Percentiles rank a stretch among this genome's conserved stretches.
phyloP scores from a whole-genome alignment of 2,797 vertebrate species.

The Cygnus olor region DNA sequence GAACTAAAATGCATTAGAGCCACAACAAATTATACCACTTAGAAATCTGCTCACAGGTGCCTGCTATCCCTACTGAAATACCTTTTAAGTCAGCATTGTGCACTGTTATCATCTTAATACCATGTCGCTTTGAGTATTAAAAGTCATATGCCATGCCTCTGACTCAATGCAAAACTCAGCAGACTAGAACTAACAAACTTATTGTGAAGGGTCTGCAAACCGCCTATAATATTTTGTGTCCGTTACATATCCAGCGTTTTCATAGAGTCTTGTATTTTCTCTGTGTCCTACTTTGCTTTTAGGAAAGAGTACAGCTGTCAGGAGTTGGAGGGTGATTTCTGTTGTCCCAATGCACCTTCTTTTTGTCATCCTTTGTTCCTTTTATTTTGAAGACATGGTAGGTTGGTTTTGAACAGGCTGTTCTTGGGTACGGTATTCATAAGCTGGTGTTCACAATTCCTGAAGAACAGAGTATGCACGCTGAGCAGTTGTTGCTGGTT shows the following conservation, averaged over 20 bases:
- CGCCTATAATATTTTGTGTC: neutral
- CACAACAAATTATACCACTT: constrained; percentile 6
- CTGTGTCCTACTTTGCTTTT: neutral
- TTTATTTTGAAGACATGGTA: neutral
- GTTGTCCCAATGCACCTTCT: neutral
- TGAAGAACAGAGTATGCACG: neutral
- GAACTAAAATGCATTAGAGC: constrained; percentile 19
- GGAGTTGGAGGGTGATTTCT: neutral
- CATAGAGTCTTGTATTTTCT: neutral
- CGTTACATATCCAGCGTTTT: neutral
- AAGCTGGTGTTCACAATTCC: neutral
- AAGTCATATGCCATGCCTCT: neutral
- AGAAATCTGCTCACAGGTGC: neutral
- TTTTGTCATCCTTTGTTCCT: neutral
- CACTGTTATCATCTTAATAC: neutral
- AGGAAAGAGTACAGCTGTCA: neutral
- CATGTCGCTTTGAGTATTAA: neutral
- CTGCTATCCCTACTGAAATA: neutral
- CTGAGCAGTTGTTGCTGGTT: neutral
- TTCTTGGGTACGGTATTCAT: neutral
- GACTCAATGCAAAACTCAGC: constrained; percentile 1
- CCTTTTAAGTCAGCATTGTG: neutral
- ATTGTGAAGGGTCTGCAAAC: neutral
- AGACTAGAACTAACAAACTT: neutral
- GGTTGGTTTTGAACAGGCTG: neutral